Percentiles rank a stretch among this genome's conserved stretches.
These are phyloP conservation scores for Eulemur rubriventer DNA, from an alignment of 2,797 vertebrate genomes.

Conservation along the genomic window DNA sequence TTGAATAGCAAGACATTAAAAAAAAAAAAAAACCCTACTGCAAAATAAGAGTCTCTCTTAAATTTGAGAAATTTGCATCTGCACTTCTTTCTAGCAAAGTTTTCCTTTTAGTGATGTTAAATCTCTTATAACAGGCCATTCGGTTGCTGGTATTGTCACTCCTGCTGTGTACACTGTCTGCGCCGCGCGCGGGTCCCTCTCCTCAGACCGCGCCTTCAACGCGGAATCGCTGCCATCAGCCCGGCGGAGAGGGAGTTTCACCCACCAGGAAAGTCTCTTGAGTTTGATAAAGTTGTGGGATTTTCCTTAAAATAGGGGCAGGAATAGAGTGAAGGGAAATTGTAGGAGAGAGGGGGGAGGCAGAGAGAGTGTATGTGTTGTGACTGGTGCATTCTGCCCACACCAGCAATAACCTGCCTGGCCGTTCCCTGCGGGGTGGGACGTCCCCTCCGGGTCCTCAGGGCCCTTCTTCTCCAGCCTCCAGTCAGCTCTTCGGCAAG, in stretches of 20 bases:
- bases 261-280: not conserved
- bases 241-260: not conserved
- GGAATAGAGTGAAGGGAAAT: not conserved
- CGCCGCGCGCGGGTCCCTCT: not conserved
- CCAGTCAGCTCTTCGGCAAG: not conserved
- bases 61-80: constrained; percentile 68
- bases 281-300: constrained; percentile 20
- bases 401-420: not conserved
- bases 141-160: not conserved
- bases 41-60: constrained; percentile 86
- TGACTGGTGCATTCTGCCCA: not conserved
- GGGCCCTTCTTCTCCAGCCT: not conserved
- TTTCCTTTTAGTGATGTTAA: constrained; percentile 39
- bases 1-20: constrained; percentile 80
- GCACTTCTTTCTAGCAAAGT: constrained; percentile 43
- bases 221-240: not conserved
- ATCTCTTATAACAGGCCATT: not conserved
- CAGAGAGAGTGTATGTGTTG: not conserved
- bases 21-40: constrained; percentile 68
- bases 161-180: not conserved
- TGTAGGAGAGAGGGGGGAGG: not conserved
- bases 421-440: not conserved
- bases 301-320: not conserved
- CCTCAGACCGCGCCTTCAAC: not conserved
- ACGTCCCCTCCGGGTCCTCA: not conserved